Base-by-base conservation (phyloP, 2,113 vertebrate species). In the Otolemur garnettii region DNA sequence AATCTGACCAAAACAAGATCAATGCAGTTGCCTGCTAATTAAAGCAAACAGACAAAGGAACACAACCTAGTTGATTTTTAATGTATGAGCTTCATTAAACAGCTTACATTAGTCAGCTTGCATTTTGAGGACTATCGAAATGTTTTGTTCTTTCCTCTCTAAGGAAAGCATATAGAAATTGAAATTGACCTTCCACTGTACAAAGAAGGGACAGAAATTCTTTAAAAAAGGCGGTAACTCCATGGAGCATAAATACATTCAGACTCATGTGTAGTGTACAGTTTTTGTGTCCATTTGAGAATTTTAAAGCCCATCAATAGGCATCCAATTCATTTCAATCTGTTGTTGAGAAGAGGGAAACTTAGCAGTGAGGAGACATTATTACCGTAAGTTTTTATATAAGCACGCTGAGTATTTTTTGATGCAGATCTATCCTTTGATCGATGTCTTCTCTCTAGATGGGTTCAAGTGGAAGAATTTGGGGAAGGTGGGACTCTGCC, bases 1-100 rank as follows among this genome's bases (percentile, higher is more conserved):
- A 98, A 89, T 98, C 97, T 98, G 96, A 97, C 98, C 94, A 98
- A 98, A 98, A 30, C 87, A 97, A 98, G 97, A 98, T 98, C 93
- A 96, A 77, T 98, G 93, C 0, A 0, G 68, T 97, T 95, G 82
- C 87, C 80, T 98, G 95, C 95, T 98, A 98, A 98, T 98, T 98
- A 98, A 98, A 98, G 97, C 21, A 97, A 97, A 97, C 93, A 98
- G 96, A 97, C 87, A 97, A 97, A 98, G 86, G 93, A 98, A 97
- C 30, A 24, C 96, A 97, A 97, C 95, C 79, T 60, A 88, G 81
- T 95, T 97, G 95, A 98, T 97, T 98, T 90, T 97, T 98, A 98
- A 97, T 97, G 97, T 98, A 93, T 98, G 94, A 98, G 97, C 95
- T 97, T 97, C 64, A 95, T 98, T 98, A 97, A 97, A 96, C 96